Evolutionary conservation across 2,797 vertebrate species (phyloP).

Genomic region (Amazona finschi): DNA sequence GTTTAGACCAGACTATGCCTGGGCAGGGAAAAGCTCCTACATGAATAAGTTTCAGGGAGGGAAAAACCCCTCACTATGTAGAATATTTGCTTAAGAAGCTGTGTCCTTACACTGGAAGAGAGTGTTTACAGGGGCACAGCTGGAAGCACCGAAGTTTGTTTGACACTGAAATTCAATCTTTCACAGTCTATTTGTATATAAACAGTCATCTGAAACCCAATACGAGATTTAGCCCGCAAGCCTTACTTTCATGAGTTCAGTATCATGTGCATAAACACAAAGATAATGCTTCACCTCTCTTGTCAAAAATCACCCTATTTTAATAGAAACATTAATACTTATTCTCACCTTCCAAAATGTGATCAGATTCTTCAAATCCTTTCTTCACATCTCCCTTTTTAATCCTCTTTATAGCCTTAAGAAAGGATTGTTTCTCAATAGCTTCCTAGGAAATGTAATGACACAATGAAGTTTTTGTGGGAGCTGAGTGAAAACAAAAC

Average conservation of each 20-base stretch:
- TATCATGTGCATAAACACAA: neutral
- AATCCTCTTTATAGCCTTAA: constrained; percentile 79
- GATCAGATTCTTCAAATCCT: constrained; percentile 90
- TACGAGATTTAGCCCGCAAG: neutral
- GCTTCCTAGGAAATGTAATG: constrained; percentile 82
- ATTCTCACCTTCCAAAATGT: constrained; percentile 86
- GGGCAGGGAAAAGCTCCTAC: neutral
- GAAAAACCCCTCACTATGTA: neutral
- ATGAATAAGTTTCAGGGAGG: neutral
- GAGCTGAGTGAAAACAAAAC: neutral
- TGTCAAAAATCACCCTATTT: neutral
- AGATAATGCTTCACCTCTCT: neutral
- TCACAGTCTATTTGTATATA: neutral
- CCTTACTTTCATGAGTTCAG: neutral
- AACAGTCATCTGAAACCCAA: neutral
- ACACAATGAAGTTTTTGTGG: neutral
- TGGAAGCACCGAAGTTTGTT: neutral
- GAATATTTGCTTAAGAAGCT: neutral
- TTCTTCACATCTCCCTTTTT: constrained; percentile 85
- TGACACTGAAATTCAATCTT: neutral
- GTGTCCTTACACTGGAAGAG: neutral
- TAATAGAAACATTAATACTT: neutral
- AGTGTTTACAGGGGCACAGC: neutral
- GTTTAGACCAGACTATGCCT: neutral
- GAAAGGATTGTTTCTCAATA: constrained; percentile 86